Evolutionary conservation across 2,888 invertebrate genomes (phyloP), one percentile per base, ranked within the genome.

Genomic region (Leucozona laternaria): DNA sequence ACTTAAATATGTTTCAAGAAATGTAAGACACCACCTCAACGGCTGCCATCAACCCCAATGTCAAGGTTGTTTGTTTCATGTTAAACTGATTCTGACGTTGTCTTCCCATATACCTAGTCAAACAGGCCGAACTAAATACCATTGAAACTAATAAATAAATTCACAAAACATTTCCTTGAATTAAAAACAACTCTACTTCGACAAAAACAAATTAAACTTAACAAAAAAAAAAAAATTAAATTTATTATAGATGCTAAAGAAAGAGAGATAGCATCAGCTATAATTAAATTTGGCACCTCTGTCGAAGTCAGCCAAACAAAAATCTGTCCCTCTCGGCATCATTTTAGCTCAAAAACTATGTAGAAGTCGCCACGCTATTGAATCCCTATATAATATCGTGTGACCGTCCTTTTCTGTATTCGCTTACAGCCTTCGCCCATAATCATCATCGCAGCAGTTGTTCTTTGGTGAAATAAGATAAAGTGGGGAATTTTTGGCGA

Each of bases 231-330:
- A 66, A 66, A 55, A 84, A 80, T 84, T 48, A 17, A 71, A 76
- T 72, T 79, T 76, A 79, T 84, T 84, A 71, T 50, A 71, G 57
- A 66, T 70, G 75, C 31, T 71, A 53, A 64, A 60, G 50, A 17
- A 57, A 53, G 43, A 66, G 55, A 50, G 66, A 70, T 34, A 62
- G 48, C 80, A 72, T 55, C 25, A 28, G 76, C 85, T 85, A 85
- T 68, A 80, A 70, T 77, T 85, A 85, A 85, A 85, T 80, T 85
- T 85, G 85, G 85, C 85, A 85, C 68, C 73, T 50, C 43, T 68
- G 73, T 77, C 72, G 68, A 80, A 66, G 76, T 66, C 10, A 71
- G 53, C 76, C 72, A 37, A 62, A 60, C 28, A 40, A 68, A 48
- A 75, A 15, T 25, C 70, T 20, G 53, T 71, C 75, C 71, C 64